Conservation (phyloP, 1,140 invertebrate species). For the Micrasema longulum region DNA sequence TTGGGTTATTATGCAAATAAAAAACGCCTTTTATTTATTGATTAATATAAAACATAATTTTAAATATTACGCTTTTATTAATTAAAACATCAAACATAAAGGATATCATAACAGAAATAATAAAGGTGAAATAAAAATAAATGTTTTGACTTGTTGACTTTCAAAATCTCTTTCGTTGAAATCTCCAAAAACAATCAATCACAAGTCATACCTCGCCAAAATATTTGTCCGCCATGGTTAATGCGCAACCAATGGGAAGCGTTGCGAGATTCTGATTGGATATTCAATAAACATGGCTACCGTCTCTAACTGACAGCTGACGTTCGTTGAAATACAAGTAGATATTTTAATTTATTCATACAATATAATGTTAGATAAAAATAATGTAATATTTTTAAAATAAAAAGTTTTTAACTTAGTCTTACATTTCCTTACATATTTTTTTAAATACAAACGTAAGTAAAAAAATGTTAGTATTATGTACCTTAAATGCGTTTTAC, state of each 20-base stretch:
- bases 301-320: not conserved
- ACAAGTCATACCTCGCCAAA: constrained; percentile 8
- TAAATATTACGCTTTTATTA: not conserved
- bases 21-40: not conserved
- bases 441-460: too few species aligned
- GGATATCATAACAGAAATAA: not conserved
- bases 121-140: not conserved
- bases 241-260: not conserved
- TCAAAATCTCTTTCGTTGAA: constrained; percentile 11
- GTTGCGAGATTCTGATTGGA: constrained; percentile 33
- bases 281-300: constrained; percentile 23
- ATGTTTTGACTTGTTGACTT: not conserved
- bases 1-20: too few species aligned
- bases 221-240: constrained; percentile 4
- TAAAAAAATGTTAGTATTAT: too few species aligned
- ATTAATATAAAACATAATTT: too few species aligned
- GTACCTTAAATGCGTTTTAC: too few species aligned
- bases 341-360: too few species aligned
- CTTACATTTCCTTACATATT: too few species aligned
- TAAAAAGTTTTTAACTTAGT: too few species aligned
- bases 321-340: too few species aligned
- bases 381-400: too few species aligned
- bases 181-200: constrained; percentile 6
- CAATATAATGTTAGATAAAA: too few species aligned
- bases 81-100: not conserved